A percentile compares a stretch with the other conserved stretches of the same genome.
Evolutionary conservation across 2,797 vertebrate genomes (phyloP).

Genomic region (Rhinichthys osculus): DNA sequence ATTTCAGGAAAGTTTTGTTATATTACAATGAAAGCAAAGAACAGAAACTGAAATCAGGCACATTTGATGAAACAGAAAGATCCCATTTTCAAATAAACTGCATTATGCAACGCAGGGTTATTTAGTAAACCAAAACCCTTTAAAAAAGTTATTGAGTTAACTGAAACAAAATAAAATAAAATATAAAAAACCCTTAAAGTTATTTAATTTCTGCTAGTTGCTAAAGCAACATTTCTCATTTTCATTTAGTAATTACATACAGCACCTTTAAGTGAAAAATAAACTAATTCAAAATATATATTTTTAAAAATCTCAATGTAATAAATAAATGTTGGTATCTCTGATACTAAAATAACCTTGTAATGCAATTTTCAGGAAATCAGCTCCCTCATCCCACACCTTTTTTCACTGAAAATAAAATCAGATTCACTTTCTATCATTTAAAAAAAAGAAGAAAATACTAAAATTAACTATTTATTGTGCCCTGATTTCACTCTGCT

Average conservation of each 20-base stretch:
- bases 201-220: background rate
- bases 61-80: background rate
- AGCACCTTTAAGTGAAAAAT: background rate
- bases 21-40: background rate
- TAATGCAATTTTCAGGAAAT: constrained; percentile 1
- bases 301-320: background rate
- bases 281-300: background rate
- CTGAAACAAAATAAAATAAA: background rate
- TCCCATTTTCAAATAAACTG: background rate
- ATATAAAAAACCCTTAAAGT: background rate
- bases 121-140: background rate
- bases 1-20: background rate
- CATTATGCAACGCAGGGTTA: background rate
- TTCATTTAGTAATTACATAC: no score
- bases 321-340: background rate
- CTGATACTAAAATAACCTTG: background rate
- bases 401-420: background rate
- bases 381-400: no score
- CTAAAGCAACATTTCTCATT: background rate
- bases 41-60: background rate
- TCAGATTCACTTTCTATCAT: background rate
- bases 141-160: background rate
- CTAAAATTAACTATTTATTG: background rate
- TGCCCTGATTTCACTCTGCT: background rate
- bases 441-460: background rate